These are phyloP conservation scores for Danio aesculapii DNA, from an alignment of 2,797 vertebrate genomes.

Conservation along the genomic window DNA sequence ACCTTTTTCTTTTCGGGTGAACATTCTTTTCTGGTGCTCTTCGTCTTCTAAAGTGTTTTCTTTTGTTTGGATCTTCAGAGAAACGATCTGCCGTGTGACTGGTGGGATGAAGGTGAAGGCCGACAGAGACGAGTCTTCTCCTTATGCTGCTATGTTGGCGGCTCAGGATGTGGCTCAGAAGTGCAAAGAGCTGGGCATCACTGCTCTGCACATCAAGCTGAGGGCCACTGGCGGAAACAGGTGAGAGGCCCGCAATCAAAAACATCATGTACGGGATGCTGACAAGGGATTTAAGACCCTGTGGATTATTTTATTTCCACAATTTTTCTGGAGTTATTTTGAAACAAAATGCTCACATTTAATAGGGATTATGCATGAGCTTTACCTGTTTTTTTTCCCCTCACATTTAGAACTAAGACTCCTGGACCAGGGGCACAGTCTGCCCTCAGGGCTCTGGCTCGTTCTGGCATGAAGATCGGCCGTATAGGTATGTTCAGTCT, in stretches of 20 bases:
- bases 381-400: not conserved
- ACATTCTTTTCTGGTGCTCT: not conserved
- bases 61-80: conserved; percentile 72
- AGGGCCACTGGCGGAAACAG: conserved; percentile 95
- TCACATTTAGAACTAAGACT: conserved; percentile 89
- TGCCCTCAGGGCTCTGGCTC: conserved; percentile 93
- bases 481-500: conserved; percentile 86
- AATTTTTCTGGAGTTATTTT: not conserved
- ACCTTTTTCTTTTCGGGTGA: not conserved
- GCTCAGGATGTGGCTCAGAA: conserved; percentile 97
- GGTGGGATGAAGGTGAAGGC: conserved; percentile 99
- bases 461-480: conserved; percentile 98
- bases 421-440: conserved; percentile 98
- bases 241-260: conserved; percentile 64
- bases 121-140: conserved; percentile 95
- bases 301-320: not conserved
- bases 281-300: not conserved
- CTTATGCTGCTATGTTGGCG: conserved; percentile 96
- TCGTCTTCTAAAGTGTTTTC: not conserved
- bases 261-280: not conserved
- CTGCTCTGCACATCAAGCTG: conserved; percentile 96
- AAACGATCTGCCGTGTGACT: conserved; percentile 97
- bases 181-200: conserved; percentile 97
- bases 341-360: not conserved
- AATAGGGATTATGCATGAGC: not conserved